Evolutionary conservation across 2,113 vertebrate species (phyloP).

Genomic region (Pedetes capensis): DNA sequence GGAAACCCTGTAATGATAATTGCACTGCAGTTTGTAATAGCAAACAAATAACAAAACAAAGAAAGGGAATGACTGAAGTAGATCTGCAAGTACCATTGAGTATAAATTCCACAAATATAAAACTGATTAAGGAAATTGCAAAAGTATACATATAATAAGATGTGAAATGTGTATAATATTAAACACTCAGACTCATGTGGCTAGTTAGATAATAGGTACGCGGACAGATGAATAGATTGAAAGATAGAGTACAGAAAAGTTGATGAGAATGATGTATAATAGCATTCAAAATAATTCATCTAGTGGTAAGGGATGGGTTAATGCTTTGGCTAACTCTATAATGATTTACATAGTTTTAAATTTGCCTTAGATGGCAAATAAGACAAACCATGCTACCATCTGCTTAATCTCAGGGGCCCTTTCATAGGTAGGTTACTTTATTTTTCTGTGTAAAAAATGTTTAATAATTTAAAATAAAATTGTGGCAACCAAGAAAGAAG

Average conservation of each 20-base stretch:
- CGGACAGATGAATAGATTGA: accelerated
- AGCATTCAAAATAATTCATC: not conserved
- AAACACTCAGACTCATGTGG: not conserved
- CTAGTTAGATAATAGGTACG: not conserved
- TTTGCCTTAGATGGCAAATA: not conserved
- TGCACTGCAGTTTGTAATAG: not conserved
- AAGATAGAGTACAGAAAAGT: not conserved
- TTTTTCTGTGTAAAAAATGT: not conserved
- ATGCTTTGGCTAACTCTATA: not conserved
- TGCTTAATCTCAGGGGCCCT: not conserved
- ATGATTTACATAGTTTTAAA: not conserved
- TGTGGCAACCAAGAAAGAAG: not conserved
- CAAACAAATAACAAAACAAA: not conserved
- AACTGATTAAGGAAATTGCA: not conserved
- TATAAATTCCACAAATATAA: not conserved
- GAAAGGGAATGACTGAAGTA: not conserved
- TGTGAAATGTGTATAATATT: not conserved
- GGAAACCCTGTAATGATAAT: not conserved
- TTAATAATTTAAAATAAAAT: constrained; percentile 27
- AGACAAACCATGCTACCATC: not conserved
- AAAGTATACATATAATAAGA: not conserved
- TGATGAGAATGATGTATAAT: accelerated
- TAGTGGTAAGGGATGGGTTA: not conserved
- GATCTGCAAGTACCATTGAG: not conserved
- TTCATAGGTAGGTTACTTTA: not conserved